phyloP scores from a whole-genome alignment of 2,797 vertebrate genomes.

The Aphelocoma californica region DNA sequence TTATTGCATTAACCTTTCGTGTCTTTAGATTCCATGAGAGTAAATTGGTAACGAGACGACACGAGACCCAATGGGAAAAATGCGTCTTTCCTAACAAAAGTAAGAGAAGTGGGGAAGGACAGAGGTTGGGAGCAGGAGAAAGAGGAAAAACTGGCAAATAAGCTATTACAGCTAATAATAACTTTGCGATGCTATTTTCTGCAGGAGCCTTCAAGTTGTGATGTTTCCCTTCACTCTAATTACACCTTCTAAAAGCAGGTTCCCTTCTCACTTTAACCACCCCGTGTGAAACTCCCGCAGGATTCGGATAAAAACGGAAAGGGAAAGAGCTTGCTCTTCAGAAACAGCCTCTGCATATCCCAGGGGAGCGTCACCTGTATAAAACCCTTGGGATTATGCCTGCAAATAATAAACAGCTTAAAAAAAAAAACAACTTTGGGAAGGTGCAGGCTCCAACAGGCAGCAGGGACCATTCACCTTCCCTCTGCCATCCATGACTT shows the following conservation, averaged over 20 bases:
- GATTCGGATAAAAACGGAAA: not conserved
- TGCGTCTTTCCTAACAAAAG: conserved; percentile 31
- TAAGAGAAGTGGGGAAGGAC: not conserved
- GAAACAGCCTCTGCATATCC: conserved; percentile 27
- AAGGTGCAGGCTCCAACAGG: not conserved
- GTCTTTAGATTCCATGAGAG: conserved; percentile 60
- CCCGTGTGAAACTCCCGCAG: conserved; percentile 7
- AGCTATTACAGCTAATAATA: conserved; percentile 55
- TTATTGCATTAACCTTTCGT: conserved; percentile 68
- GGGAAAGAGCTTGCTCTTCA: not conserved
- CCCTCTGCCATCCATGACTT: not conserved
- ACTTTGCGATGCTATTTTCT: conserved; percentile 40
- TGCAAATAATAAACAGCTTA: not conserved
- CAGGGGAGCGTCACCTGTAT: conserved; percentile 15
- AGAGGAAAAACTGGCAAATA: conserved; percentile 30
- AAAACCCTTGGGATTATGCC: not conserved
- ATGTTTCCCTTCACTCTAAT: conserved; percentile 54
- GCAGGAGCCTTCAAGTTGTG: conserved; percentile 41
- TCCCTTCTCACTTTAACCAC: conserved; percentile 48
- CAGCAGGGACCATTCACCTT: not conserved
- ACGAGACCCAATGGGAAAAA: not conserved
- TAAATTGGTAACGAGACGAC: conserved; percentile 56
- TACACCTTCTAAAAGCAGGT: conserved; percentile 49
- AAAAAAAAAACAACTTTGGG: not conserved
- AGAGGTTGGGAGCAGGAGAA: not conserved